These are phyloP conservation scores for Dipus sagitta DNA, from an alignment of 2,797 vertebrate genomes.

Conservation along the genomic window DNA sequence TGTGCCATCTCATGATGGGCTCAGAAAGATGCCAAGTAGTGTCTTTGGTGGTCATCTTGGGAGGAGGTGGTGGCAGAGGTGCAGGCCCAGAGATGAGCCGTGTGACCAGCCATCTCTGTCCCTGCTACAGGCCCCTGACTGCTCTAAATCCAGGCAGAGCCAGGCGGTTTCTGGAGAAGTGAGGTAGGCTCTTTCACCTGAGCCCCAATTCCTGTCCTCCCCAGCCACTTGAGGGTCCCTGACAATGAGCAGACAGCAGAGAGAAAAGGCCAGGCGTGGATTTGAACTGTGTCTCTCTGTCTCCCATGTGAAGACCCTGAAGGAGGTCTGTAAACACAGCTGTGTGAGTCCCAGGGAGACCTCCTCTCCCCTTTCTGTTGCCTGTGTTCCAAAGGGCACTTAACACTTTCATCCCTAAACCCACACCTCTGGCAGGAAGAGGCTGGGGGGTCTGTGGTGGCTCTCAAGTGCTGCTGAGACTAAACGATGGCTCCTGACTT, in stretches of 20 bases:
- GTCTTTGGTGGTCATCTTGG: background rate
- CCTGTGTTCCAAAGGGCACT: background rate
- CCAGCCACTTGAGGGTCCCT: background rate
- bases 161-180: too few species aligned
- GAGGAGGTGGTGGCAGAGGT: background rate
- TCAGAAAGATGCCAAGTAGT: accelerated
- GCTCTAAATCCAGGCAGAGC: background rate
- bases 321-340: background rate
- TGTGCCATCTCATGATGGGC: background rate
- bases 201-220: background rate
- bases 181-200: background rate
- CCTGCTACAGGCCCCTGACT: background rate
- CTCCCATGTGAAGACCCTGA: background rate
- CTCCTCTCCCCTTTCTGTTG: background rate
- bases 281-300: background rate
- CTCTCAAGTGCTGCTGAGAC: accelerated
- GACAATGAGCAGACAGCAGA: background rate
- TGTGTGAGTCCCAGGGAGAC: background rate
- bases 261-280: background rate
- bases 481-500: background rate
- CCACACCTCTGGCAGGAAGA: background rate
- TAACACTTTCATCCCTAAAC: background rate
- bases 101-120: background rate
- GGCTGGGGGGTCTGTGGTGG: background rate
- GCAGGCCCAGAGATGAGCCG: background rate